Evolutionary conservation across 2,888 invertebrate species (phyloP), one percentile per base, ranked within the genome.

Genomic region (Phoronis australis): DNA sequence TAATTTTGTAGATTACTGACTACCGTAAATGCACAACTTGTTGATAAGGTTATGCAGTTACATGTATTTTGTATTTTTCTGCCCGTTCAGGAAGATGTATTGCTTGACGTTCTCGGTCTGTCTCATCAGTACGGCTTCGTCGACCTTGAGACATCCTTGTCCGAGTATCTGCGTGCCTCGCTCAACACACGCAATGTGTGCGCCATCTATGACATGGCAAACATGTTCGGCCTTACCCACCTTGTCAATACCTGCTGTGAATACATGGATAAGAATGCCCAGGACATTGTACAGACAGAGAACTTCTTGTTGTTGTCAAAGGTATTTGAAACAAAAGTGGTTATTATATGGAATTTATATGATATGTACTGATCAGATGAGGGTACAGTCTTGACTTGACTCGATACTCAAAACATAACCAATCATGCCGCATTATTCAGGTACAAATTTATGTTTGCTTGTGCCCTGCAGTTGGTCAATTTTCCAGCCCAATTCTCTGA

Each of bases 41-140:
- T n/a, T n/a, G n/a, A n/a, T n/a, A n/a, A n/a, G n/a, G n/a, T n/a
- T n/a, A n/a, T n/a, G n/a, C n/a, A n/a, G n/a, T n/a, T n/a, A n/a
- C n/a, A 35, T 35, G n/a, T 12, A n/a, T 15, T 9, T 26, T 18
- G 21, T 23, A 20, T 22, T 42, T 26, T 27, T 39, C 20, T n/a
- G n/a, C n/a, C n/a, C 47, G 42, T 57, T 6, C 59, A 75, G 73
- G 73, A 75, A 50, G 74, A 74, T 31, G 64, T 65, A 37, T 70
- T 83, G 25, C 63, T 83, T 42, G 83, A 84, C 62, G 82, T 85
- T 44, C 76, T 87, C 20, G 94, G 93, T 4, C 81, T 99, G 73
- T 90, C 95, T 31, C 93, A 99, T 80, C 88, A 94, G 75, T 99
- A 94, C 80, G 94, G 94, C 51, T 95, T 99, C 79, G 84, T 83